Base-by-base conservation (phyloP, 2,797 vertebrate species). In the Sphaeramia orbicularis region DNA sequence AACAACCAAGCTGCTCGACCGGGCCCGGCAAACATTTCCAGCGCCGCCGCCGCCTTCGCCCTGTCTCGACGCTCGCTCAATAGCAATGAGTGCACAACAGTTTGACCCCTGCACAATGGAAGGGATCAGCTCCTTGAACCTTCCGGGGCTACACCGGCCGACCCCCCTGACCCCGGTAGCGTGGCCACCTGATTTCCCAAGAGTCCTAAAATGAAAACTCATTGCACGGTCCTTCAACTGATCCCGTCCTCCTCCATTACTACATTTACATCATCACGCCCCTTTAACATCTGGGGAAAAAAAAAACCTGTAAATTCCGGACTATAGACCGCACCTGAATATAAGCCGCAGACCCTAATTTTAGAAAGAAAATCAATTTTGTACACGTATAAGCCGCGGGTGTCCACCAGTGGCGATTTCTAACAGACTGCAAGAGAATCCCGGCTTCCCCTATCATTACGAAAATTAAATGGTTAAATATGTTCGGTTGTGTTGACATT, bases 141-240 rank as follows among this genome's bases (percentile, higher is more conserved):
- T 21, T 57, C 53, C 37, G 18, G 76, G 81, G 78, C 38, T 37
- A 77, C 81, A 48, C 44, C 12, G 44, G 43, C 47, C 32, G 15
- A 74, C 81, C 80, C 38, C 38, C 0, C 2, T 40, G 78, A 89
- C 71, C 85, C 70, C 30, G 0, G 45, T 18, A 27, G 53, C 40
- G 12, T 36, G 49, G 76, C 83, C 73, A 75, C 76, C 76, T 91
- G 84, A 92, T 91, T 92, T 93, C 91, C 91, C 92, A n/a, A 6
- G 90, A 86, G 90, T 77, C 77, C 68, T 27, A 35, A 84, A 83
- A 84, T 72, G 86, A 86, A 84, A 85, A 85, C 81, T 74, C 74
- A 62, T 63, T 63, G 50, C 21, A 24, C 71, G 74, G 87, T 83
- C 84, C 43, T 55, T 77, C 36, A 15, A 65, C 67, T 71, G 80